Conservation (phyloP, 2,888 invertebrate genomes). For the Rotaria socialis region DNA sequence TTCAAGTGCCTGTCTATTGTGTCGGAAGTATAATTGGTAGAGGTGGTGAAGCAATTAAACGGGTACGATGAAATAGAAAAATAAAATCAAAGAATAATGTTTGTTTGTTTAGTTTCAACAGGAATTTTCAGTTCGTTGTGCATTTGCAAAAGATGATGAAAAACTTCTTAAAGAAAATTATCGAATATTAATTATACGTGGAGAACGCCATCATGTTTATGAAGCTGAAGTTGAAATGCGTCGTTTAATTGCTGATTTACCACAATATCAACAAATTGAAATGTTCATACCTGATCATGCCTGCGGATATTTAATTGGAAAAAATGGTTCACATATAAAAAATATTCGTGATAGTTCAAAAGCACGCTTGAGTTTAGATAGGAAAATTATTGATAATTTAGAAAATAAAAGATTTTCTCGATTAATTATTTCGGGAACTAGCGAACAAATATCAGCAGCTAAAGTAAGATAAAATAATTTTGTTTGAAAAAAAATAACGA, state of each 20-base stretch:
- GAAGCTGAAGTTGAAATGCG: constrained; percentile 34
- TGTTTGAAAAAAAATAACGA: neutral
- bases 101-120: constrained; percentile 8
- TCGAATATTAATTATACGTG: constrained; percentile 8
- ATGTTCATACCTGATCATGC: constrained; percentile 9
- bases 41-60: constrained; percentile 1
- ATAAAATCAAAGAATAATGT: no score
- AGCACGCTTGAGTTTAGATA: constrained; percentile 3
- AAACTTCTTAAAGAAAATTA: neutral
- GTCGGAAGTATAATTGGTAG: constrained; percentile 19
- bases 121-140: constrained; percentile 23
- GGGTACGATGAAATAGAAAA: neutral
- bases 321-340: neutral
- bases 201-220: neutral
- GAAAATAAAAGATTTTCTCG: neutral
- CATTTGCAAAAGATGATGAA: constrained; percentile 22
- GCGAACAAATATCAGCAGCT: constrained; percentile 10
- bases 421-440: neutral
- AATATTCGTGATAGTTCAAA: neutral
- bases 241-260: constrained; percentile 30
- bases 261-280: constrained; percentile 30
- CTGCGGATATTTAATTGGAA: constrained; percentile 22
- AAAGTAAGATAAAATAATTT: neutral
- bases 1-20: neutral
- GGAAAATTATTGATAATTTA: constrained; percentile 21